These are phyloP conservation scores for fruit fly (Drosophila melanogaster) DNA, from an alignment of 1,140 invertebrate species.

Conservation along the genomic window Release_6_plus_ISO1_MT NT_033777.3:29850501-29851000, in stretches of 20 bases:
- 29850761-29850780: constrained; percentile 93
- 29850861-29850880: constrained; percentile 94
- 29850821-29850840: constrained; percentile 92
- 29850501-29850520: constrained; percentile 93
- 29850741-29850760: constrained; percentile 94
- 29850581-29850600: constrained; percentile 91
- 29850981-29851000: constrained; percentile 94
- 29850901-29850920: constrained; percentile 93
- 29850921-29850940: constrained; percentile 93
- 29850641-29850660: constrained; percentile 90
- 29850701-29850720: constrained; percentile 93
- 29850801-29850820: constrained; percentile 95
- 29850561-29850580: constrained; percentile 94
- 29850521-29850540: constrained; percentile 93
- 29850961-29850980: constrained; percentile 91
- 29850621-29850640: constrained; percentile 96
- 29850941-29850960: constrained; percentile 94
- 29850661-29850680: constrained; percentile 90
- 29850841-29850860: constrained; percentile 93
- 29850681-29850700: constrained; percentile 93
- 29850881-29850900: constrained; percentile 92
- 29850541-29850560: constrained; percentile 94
- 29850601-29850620: constrained; percentile 91
- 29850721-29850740: constrained; percentile 91
- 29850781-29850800: constrained; percentile 91